phyloP scores from a whole-genome alignment of 2,113 vertebrate genomes.

The Chaenocephalus aceratus region DNA sequence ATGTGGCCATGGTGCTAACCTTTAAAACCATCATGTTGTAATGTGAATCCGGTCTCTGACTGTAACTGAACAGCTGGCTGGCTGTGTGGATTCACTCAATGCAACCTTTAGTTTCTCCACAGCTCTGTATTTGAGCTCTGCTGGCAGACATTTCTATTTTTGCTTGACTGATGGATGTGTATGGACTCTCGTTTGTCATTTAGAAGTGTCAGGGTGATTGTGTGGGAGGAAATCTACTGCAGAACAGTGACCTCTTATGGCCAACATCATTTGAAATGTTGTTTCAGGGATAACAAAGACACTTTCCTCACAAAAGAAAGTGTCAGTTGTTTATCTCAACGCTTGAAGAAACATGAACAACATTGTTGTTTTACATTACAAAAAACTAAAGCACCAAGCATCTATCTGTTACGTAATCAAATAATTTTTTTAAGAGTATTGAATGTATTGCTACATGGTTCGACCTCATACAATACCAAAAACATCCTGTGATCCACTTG shows the following conservation, averaged over 20 bases:
- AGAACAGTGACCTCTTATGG: constrained; percentile 71
- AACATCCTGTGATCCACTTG: background rate
- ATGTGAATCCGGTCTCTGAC: constrained; percentile 36
- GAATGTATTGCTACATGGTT: no score
- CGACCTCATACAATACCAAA: background rate
- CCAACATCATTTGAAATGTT: background rate
- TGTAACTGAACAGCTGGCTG: constrained; percentile 33
- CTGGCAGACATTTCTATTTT: constrained; percentile 31
- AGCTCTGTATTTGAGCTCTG: constrained; percentile 24
- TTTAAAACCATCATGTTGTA: constrained; percentile 72
- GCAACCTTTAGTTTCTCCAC: constrained; percentile 61
- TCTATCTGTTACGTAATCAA: background rate
- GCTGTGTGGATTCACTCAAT: constrained; percentile 30
- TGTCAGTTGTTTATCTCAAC: background rate
- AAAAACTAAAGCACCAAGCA: background rate
- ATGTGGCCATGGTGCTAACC: constrained; percentile 41
- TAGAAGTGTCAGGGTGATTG: constrained; percentile 3
- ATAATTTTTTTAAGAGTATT: background rate
- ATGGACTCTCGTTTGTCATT: constrained; percentile 44
- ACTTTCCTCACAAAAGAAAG: background rate
- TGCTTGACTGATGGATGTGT: constrained; percentile 53
- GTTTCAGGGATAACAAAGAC: background rate
- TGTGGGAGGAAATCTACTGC: constrained; percentile 12
- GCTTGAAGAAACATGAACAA: background rate
- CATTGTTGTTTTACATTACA: background rate